Base-by-base conservation (phyloP, 2,888 invertebrate genomes). In the Euzetes globulus region DNA sequence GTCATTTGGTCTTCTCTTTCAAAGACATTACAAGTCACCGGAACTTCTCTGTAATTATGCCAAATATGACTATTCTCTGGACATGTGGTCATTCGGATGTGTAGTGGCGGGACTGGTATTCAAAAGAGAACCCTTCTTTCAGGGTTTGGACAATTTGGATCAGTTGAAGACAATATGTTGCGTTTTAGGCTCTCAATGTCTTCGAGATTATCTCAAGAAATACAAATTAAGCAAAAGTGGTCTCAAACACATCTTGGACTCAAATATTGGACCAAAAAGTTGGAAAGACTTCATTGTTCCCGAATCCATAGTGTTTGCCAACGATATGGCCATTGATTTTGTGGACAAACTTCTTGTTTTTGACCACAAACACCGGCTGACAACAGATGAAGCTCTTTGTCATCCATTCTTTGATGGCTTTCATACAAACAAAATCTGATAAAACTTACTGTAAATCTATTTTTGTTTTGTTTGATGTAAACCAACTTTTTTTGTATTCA, bases 81-180 rank as follows among this genome's bases (percentile, higher is more conserved):
- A 65, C 41, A 65, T 65, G 33, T 65, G 65, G 65, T 65, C 65
- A 5, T 65, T 37, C n/a, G 65, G 37, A 3, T 65, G 65, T 29
- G 19, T 65, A n/a, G n/a, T 65, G 11, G 65, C 65, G 2, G 65
- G 37, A n/a, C 27, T 41, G 17, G n/a, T 65, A 29, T 65, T 65
- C 29, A 33, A 19, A 37, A 65, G n/a, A n/a, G 65, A 65, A 2
- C 65, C 65, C 9, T 65, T 65, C 37, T 65, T 65, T 4, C 9
- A 15, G 15, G 65, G 65, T 37, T 37, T 37, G 19, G 65, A 65
- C n/a, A 65, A 65, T 65, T 37, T 65, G 37, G 65, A 65, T 41
- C 65, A 65, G 37, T 65, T 65, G 65, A 65, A 9, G 41, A 19
- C 17, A n/a, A 65, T 65, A 15, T 19, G 19, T n/a, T n/a, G 1